These are phyloP conservation scores for Anableps anableps DNA, from an alignment of 2,797 vertebrate genomes.

Conservation along the genomic window DNA sequence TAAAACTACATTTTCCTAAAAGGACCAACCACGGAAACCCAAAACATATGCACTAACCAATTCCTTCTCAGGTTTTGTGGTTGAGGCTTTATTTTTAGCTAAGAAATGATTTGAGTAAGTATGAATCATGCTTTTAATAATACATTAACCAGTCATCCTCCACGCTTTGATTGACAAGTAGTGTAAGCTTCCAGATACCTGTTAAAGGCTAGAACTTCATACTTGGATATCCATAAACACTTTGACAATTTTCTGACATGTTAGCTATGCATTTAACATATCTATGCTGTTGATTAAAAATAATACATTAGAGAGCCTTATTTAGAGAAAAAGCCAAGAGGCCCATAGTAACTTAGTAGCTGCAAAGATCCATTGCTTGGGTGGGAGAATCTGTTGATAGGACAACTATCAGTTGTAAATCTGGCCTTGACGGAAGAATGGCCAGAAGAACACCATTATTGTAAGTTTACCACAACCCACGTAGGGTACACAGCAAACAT, in stretches of 20 bases:
- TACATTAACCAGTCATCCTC: slow-evolving; percentile 57
- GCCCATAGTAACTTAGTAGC: neutral
- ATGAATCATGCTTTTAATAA: slow-evolving; percentile 70
- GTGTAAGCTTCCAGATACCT: slow-evolving; percentile 48
- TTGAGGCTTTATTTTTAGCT: slow-evolving; percentile 46
- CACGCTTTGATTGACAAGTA: slow-evolving; percentile 40
- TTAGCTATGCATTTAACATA: neutral
- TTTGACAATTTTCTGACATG: neutral
- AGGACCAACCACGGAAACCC: slow-evolving; percentile 29
- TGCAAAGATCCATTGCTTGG: neutral
- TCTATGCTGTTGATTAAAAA: slow-evolving; percentile 6
- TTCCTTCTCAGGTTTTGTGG: slow-evolving; percentile 48
- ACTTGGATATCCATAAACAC: slow-evolving; percentile 18
- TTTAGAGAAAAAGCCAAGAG: neutral
- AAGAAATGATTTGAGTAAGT: slow-evolving; percentile 68
- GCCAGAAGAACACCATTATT: neutral
- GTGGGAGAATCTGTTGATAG: neutral
- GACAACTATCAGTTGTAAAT: neutral
- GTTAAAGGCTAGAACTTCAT: slow-evolving; percentile 34
- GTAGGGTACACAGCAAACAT: neutral
- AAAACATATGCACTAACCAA: slow-evolving; percentile 49
- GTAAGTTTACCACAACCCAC: neutral
- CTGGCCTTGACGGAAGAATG: neutral
- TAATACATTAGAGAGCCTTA: neutral
- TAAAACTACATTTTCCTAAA: slow-evolving; percentile 33